These are phyloP conservation scores for Elephantulus edwardii DNA, from an alignment of 2,113 vertebrate genomes.

Conservation along the genomic window DNA sequence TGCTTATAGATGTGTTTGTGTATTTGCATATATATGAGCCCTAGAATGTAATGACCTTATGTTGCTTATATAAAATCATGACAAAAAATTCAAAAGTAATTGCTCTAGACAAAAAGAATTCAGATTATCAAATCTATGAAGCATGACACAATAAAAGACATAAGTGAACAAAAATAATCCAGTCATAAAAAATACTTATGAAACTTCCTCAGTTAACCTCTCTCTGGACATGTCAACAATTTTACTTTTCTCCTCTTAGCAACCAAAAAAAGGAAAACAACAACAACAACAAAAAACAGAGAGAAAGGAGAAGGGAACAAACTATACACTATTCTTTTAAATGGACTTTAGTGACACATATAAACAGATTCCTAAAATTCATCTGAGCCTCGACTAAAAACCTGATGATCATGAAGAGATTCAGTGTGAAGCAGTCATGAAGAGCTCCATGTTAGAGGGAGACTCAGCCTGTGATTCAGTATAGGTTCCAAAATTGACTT, in stretches of 20 bases:
- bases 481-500: too few relatives aligned
- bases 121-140: background rate
- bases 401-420: background rate
- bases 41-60: background rate
- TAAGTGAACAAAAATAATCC: background rate
- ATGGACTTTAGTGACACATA: background rate
- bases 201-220: background rate
- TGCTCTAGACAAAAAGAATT: background rate
- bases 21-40: too few relatives aligned
- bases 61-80: background rate
- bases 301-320: accelerated
- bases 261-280: too few relatives aligned
- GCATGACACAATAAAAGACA: background rate
- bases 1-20: background rate
- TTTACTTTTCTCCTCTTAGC: background rate
- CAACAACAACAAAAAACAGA: background rate
- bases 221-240: too few relatives aligned
- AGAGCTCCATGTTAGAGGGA: background rate
- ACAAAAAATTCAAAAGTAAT: background rate
- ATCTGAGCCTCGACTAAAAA: background rate
- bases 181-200: background rate
- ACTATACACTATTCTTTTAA: background rate
- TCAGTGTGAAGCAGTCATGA: background rate
- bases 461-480: background rate
- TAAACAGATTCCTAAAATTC: background rate